phyloP scores from a whole-genome alignment of 2,113 vertebrate genomes.

The Bubo scandiacus region DNA sequence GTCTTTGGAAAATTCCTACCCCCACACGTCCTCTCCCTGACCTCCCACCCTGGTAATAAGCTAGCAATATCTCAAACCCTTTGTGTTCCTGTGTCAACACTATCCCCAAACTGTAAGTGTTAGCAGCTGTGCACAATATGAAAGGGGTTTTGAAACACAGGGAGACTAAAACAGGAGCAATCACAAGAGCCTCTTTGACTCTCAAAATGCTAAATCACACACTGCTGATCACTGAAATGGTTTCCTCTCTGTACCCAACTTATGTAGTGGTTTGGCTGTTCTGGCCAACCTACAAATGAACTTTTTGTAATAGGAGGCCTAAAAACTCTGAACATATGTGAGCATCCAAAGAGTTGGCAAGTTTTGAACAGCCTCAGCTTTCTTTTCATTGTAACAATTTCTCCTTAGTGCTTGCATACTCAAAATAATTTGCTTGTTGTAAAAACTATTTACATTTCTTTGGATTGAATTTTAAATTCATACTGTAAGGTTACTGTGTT shows the following conservation, averaged over 20 bases:
- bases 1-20: background rate
- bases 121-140: constrained; percentile 66
- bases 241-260: constrained; percentile 39
- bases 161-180: constrained; percentile 14
- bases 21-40: background rate
- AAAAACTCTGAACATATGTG: constrained; percentile 14
- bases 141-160: background rate
- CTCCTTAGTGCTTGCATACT: background rate
- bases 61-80: constrained; percentile 43
- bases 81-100: constrained; percentile 61
- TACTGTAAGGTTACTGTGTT: background rate
- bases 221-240: constrained; percentile 34
- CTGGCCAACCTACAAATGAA: constrained; percentile 52
- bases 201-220: constrained; percentile 52
- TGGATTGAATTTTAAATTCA: background rate
- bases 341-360: background rate
- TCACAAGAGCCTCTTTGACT: constrained; percentile 63
- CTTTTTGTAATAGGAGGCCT: constrained; percentile 48
- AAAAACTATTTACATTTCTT: background rate
- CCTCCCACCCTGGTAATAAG: constrained; percentile 38
- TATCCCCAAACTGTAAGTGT: constrained; percentile 52
- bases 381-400: background rate
- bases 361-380: background rate
- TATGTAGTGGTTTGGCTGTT: constrained; percentile 44
- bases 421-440: background rate